Base-by-base conservation (phyloP, 2,888 invertebrate genomes). In the Drosophila robusta region DNA sequence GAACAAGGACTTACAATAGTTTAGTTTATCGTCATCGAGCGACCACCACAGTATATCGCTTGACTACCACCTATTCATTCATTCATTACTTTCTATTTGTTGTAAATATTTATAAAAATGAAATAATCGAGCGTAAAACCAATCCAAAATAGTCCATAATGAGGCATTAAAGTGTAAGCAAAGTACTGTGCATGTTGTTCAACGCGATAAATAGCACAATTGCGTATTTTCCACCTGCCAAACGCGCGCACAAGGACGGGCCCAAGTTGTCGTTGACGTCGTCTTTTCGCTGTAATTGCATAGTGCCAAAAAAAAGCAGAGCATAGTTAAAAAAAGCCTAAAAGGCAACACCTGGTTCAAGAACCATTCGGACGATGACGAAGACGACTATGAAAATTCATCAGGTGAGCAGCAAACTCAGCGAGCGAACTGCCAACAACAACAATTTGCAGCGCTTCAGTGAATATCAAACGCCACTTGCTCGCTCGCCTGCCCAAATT, bases 51-150 rank as follows among this genome's bases (percentile, higher is more conserved):
- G 71, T 12, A 47, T 50, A 75, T 76, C 67, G 76, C n/a, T 9
- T 44, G 54, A 55, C 62, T 67, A 42, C 74, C 77, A 77, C 39
- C 61, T 62, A 72, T 62, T 74, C 74, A 78, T 78, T 78, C 75
- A 78, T 74, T 78, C 75, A 78, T 82, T 82, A 81, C 86, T 81
- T 85, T 81, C 81, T 81, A 85, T 82, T 81, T 80, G 72, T 86
- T 81, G 81, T 81, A 86, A 83, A 81, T 86, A 80, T 86, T 80
- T 77, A 77, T 66, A 42, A 78, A 49, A 67, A 80, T 68, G 69
- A 18, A 61, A 6, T 58, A 51, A 58, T 57, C 47, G 49, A 64
- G 52, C 46, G 41, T 39, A 34, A 74, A 76, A 42, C 18, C 16
- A 38, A 39, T 22, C 29, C 34, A 64, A 80, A 80, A 49, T 18